phyloP scores from a whole-genome alignment of 2,797 vertebrate species.

The Siniperca undulata region DNA sequence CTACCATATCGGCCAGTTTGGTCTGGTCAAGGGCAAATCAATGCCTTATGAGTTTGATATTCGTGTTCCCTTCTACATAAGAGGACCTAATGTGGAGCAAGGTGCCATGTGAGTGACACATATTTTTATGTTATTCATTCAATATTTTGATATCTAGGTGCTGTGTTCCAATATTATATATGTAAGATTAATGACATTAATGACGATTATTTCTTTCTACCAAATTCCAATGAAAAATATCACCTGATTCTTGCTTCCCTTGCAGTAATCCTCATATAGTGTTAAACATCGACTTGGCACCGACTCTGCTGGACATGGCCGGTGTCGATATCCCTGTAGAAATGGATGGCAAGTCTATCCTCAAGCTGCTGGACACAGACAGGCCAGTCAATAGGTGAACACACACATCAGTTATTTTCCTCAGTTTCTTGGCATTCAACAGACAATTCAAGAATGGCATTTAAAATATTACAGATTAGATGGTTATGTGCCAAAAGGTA shows the following conservation, averaged over 20 bases:
- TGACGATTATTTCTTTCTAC: background rate
- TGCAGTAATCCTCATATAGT: constrained; percentile 93
- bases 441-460: constrained; percentile 3
- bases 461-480: constrained; percentile 22
- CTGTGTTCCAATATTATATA: background rate
- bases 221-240: background rate
- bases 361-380: constrained; percentile 93
- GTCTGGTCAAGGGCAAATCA: constrained; percentile 97
- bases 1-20: constrained; percentile 98
- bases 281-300: constrained; percentile 95
- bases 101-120: constrained; percentile 91
- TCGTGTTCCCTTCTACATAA: constrained; percentile 94
- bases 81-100: constrained; percentile 95
- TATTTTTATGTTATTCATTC: background rate
- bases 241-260: constrained; percentile 1
- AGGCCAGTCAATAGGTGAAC: constrained; percentile 92
- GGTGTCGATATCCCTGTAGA: constrained; percentile 93
- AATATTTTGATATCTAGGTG: background rate
- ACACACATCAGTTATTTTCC: background rate
- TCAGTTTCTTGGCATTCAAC: background rate
- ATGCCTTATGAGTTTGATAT: constrained; percentile 99
- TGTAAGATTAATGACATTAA: background rate
- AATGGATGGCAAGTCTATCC: constrained; percentile 98
- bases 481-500: background rate
- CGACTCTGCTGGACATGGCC: constrained; percentile 96